Evolutionary conservation across 2,888 invertebrate species (phyloP).

Genomic region (Eumerus sabulonum): DNA sequence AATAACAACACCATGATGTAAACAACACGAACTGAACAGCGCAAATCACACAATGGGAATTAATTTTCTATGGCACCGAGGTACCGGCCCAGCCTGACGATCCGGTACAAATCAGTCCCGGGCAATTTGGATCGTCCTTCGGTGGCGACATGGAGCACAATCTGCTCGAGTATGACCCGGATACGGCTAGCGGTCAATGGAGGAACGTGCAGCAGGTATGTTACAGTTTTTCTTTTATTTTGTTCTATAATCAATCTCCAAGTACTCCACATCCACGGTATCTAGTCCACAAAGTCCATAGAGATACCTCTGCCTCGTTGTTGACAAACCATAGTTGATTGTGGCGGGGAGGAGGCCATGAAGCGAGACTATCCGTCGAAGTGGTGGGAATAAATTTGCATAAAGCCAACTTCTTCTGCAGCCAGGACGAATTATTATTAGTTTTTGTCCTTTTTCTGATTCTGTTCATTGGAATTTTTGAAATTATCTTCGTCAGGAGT

Average conservation of each 20-base stretch:
- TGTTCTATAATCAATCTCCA: constrained; percentile 16
- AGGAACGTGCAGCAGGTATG: constrained; percentile 83
- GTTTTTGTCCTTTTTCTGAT: constrained; percentile 8
- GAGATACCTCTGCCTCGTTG: constrained; percentile 12
- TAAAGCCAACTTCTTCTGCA: constrained; percentile 48
- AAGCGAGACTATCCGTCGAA: background rate
- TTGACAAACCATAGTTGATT: constrained; percentile 51
- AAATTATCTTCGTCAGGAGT: constrained; percentile 61
- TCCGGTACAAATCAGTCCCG: constrained; percentile 74
- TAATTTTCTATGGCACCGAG: constrained; percentile 90
- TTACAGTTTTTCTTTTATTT: constrained; percentile 28
- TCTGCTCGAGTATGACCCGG: constrained; percentile 81
- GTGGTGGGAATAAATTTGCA: constrained; percentile 58
- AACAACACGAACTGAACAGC: constrained; percentile 88
- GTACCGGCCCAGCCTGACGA: constrained; percentile 81
- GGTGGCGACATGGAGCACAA: constrained; percentile 82
- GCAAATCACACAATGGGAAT: constrained; percentile 88
- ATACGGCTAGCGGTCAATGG: constrained; percentile 82
- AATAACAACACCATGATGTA: constrained; percentile 80
- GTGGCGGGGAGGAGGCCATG: constrained; percentile 1
- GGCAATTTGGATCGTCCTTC: constrained; percentile 72
- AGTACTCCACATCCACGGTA: background rate
- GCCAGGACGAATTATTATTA: constrained; percentile 30
- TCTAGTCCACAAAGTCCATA: too few relatives aligned
- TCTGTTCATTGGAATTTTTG: constrained; percentile 25